Conservation (phyloP, 2,113 vertebrate species). For the Poeciliopsis occidentalis region DNA sequence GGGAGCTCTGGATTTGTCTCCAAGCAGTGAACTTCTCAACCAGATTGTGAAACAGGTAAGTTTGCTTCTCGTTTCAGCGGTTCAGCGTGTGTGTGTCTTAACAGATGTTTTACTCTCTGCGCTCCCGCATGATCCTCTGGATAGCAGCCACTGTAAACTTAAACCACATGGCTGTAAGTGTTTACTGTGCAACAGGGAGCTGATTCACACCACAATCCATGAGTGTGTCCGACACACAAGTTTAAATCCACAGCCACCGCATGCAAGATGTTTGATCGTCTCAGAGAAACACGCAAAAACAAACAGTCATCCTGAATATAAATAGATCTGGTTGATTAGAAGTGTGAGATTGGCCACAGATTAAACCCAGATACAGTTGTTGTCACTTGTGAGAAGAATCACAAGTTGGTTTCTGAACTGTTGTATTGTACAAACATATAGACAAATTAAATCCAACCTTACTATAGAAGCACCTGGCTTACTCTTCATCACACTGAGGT, state of each 20-base stretch:
- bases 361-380: not conserved
- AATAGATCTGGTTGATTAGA: constrained; percentile 30
- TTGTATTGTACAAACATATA: constrained; percentile 2
- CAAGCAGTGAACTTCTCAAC: constrained; percentile 63
- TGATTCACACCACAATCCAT: constrained; percentile 34
- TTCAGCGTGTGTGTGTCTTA: constrained; percentile 6
- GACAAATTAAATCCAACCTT: not conserved
- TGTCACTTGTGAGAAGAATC: not conserved
- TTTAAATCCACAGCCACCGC: constrained; percentile 11
- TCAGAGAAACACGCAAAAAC: not conserved
- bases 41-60: constrained; percentile 65
- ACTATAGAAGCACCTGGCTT: not conserved
- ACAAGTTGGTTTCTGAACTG: constrained; percentile 22
- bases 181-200: constrained; percentile 31
- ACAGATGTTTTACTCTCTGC: constrained; percentile 16
- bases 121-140: constrained; percentile 1
- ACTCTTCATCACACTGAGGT: not conserved
- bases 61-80: constrained; percentile 7
- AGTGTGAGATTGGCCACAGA: constrained; percentile 1
- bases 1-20: constrained; percentile 34
- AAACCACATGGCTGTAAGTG: constrained; percentile 9
- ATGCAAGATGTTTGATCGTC: constrained; percentile 2
- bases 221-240: constrained; percentile 16
- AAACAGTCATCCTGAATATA: constrained; percentile 29
- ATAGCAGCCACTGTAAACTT: constrained; percentile 36